Conservation (phyloP, 2,113 vertebrate species). For the Rhinolophus sinicus region DNA sequence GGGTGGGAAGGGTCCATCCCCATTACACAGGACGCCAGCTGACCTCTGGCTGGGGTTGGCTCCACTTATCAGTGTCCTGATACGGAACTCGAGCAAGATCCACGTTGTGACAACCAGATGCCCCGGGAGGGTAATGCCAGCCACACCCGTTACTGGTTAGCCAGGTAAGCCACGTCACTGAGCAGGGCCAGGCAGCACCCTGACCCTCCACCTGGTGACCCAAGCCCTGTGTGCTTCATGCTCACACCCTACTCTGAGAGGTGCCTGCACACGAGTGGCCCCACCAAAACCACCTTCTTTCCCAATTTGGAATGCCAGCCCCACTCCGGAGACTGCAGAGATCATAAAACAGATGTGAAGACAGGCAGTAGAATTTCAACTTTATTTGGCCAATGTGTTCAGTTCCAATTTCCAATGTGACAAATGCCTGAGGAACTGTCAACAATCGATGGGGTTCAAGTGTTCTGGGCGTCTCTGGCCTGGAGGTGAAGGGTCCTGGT, state of each 20-base stretch:
- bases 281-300: not conserved
- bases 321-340: fast-evolving
- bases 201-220: not conserved
- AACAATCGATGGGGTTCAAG: conserved; percentile 52
- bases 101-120: not conserved
- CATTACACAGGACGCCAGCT: not conserved
- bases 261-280: fast-evolving
- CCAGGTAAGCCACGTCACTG: not conserved
- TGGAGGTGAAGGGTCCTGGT: conserved; percentile 55
- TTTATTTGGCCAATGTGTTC: conserved; percentile 97
- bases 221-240: no score
- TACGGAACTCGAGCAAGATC: no score
- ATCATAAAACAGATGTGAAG: not conserved
- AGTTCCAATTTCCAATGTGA: conserved; percentile 89
- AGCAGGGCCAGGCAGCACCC: not conserved
- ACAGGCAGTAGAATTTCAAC: conserved; percentile 87
- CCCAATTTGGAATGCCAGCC: not conserved
- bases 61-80: no score
- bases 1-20: not conserved
- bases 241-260: not conserved
- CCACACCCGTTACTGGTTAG: no score
- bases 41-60: not conserved
- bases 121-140: not conserved
- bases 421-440: conserved; percentile 85
- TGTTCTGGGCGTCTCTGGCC: conserved; percentile 52